Evolutionary conservation across 2,888 invertebrate genomes (phyloP).

Genomic region (Andricus curvator): DNA sequence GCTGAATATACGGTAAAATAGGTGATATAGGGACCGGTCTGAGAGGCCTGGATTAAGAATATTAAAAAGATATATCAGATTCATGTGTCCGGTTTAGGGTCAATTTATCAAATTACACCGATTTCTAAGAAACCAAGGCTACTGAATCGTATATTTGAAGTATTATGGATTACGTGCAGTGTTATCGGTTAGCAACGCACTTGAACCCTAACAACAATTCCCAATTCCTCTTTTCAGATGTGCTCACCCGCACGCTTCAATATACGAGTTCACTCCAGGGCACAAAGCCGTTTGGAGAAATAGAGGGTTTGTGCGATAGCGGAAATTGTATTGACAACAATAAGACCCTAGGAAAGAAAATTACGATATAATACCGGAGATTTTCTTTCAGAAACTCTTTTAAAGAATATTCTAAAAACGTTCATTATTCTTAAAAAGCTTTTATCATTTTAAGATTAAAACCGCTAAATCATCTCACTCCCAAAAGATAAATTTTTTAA

Average conservation of each 20-base stretch:
- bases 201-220: conserved; percentile 13
- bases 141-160: conserved; percentile 21
- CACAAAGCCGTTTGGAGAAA: conserved; percentile 69
- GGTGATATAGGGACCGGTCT: too few relatives aligned
- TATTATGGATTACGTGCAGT: not conserved
- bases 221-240: conserved; percentile 7
- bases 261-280: conserved; percentile 11
- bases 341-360: conserved; percentile 49
- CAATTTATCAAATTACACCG: not conserved
- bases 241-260: conserved; percentile 8
- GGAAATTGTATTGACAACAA: conserved; percentile 70
- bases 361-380: not conserved
- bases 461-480: not conserved
- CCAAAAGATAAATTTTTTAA: not conserved
- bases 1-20: too few relatives aligned
- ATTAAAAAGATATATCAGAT: not conserved
- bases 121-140: not conserved
- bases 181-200: conserved; percentile 13
- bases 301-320: conserved; percentile 67
- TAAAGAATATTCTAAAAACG: not conserved
- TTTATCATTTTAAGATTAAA: not conserved
- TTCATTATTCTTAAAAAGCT: not conserved
- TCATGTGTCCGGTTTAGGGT: not conserved
- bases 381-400: not conserved
- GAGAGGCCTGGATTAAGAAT: too few relatives aligned